A percentile compares a stretch with the other conserved stretches of the same genome.
Evolutionary conservation across 2,113 vertebrate species (phyloP).

Genomic region (Atrichornis clamosus): DNA sequence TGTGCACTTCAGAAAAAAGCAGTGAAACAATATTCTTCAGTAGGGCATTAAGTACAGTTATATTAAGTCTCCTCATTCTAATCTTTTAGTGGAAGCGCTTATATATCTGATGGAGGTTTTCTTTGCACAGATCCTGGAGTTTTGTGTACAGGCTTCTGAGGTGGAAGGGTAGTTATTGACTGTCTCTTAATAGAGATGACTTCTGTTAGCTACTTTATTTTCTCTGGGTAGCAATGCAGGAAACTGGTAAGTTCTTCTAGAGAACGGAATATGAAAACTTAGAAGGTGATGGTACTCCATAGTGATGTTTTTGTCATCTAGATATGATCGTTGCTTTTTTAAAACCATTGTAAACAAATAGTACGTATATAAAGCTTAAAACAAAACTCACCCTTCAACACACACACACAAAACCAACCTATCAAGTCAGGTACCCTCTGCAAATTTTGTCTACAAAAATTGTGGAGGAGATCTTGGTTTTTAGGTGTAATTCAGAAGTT

Average conservation of each 20-base stretch:
- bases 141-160: neutral
- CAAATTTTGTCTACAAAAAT: neutral
- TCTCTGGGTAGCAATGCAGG: neutral
- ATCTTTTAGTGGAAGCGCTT: neutral
- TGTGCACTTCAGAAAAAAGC: neutral
- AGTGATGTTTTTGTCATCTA: neutral
- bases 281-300: neutral
- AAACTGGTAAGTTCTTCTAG: neutral
- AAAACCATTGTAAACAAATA: neutral
- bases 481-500: neutral
- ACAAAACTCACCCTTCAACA: neutral
- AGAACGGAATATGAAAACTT: neutral
- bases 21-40: neutral
- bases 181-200: neutral
- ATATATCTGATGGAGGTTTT: neutral
- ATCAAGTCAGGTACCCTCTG: neutral
- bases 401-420: neutral
- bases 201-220: neutral
- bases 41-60: neutral
- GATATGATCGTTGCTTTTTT: neutral
- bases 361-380: neutral
- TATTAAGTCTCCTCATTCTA: neutral
- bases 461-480: neutral
- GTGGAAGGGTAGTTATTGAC: neutral
- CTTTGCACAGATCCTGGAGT: neutral